A percentile compares a stretch with the other conserved stretches of the same genome.
These are phyloP conservation scores for Marmota monax DNA, from an alignment of 2,113 vertebrate species.

Conservation along the genomic window DNA sequence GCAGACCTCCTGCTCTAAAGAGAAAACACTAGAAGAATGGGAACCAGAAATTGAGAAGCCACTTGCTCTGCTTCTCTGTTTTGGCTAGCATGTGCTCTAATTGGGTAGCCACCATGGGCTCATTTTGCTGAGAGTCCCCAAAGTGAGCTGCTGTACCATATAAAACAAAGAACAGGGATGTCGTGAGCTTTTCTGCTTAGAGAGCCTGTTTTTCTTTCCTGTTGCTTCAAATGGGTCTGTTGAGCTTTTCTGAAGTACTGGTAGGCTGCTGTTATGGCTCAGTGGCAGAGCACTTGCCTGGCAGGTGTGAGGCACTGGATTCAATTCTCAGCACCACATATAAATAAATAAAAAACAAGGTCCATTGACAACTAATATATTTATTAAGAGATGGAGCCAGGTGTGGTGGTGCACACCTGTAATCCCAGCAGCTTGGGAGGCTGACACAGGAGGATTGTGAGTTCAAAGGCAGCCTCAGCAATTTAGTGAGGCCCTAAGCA, in stretches of 20 bases:
- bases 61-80: neutral
- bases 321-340: too few species aligned
- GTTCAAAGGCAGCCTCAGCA: too few species aligned
- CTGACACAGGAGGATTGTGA: too few species aligned
- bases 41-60: neutral
- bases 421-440: too few species aligned
- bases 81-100: neutral
- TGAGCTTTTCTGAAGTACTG: constrained; percentile 14
- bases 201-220: neutral
- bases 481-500: too few species aligned
- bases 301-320: too few species aligned
- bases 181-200: neutral
- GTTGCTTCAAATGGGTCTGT: constrained; percentile 3
- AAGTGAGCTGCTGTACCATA: neutral
- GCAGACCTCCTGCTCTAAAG: neutral
- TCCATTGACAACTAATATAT: too few species aligned
- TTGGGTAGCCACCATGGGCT: constrained; percentile 18
- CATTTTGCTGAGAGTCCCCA: neutral
- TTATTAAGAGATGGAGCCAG: too few species aligned
- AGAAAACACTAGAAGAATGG: neutral
- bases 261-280: neutral
- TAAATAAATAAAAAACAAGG: too few species aligned
- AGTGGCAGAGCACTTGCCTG: too few species aligned
- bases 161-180: neutral
- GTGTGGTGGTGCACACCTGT: too few species aligned